These are phyloP conservation scores for Neomonachus schauinslandi DNA, from an alignment of 2,113 vertebrate genomes.

Conservation along the genomic window DNA sequence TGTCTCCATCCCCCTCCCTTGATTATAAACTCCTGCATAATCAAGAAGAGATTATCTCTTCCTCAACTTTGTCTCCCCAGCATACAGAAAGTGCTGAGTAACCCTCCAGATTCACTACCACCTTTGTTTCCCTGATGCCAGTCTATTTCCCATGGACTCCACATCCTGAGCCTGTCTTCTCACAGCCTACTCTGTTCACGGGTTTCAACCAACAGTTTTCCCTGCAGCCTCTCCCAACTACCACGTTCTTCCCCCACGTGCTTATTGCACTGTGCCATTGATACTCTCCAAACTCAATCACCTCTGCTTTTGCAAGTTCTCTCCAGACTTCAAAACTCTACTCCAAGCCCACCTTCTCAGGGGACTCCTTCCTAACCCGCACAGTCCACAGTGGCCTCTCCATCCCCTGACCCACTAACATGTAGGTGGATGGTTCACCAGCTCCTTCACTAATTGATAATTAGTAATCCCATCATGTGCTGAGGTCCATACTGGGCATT, in stretches of 20 bases:
- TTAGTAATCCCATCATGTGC: background rate
- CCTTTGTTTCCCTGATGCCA: background rate
- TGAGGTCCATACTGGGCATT: background rate
- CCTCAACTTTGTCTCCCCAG: background rate
- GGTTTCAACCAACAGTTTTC: background rate
- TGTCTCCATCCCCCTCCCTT: background rate
- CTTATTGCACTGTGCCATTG: background rate
- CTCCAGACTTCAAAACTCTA: background rate
- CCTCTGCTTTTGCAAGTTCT: background rate
- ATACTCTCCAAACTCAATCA: background rate
- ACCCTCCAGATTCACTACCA: background rate
- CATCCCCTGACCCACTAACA: background rate
- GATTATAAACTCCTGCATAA: background rate
- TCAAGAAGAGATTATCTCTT: background rate
- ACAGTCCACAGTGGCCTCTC: background rate
- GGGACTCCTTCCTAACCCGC: background rate
- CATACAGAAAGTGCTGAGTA: background rate
- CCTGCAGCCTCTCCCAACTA: background rate
- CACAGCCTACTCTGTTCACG: background rate
- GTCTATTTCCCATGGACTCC: background rate
- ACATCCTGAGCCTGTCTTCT: background rate
- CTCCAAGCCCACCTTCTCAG: background rate
- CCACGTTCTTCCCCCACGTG: background rate
- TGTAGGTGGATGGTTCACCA: background rate
- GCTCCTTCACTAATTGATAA: background rate